A percentile compares a stretch with the other conserved stretches of the same genome.
phyloP scores from a whole-genome alignment of 2,888 invertebrate species.

The Hanleya hanleyi region DNA sequence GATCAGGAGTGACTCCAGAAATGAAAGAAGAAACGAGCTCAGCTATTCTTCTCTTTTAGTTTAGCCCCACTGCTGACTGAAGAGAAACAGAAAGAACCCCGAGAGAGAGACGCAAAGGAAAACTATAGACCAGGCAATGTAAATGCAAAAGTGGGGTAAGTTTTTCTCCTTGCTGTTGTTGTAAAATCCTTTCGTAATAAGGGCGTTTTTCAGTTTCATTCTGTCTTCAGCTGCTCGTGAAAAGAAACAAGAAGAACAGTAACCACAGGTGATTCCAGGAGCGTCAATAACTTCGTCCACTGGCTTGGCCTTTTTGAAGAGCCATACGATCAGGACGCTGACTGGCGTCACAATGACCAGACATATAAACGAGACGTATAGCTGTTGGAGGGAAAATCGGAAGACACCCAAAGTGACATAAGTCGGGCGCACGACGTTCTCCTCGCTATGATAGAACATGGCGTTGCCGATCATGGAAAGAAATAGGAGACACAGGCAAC shows the following conservation, averaged over 20 bases:
- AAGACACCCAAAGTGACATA: conserved; percentile 44
- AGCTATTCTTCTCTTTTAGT: conserved; percentile 74
- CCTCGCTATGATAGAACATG: conserved; percentile 69
- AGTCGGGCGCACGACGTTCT: conserved; percentile 29
- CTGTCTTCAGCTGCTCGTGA: not conserved
- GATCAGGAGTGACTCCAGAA: conserved; percentile 69
- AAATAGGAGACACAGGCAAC: conserved; percentile 70
- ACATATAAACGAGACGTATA: conserved; percentile 51
- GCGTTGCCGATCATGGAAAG: conserved; percentile 74
- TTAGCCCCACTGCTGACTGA: conserved; percentile 74
- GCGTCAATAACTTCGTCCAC: too few species aligned
- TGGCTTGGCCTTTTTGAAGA: conserved; percentile 70
- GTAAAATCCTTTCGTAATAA: not conserved
- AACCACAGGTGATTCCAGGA: not conserved
- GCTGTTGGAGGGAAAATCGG: conserved; percentile 44
- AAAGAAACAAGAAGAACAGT: not conserved
- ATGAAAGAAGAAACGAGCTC: conserved; percentile 68
- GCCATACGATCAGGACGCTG: conserved; percentile 66
- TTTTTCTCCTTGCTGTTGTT: conserved; percentile 14
- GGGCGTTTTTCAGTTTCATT: not conserved
- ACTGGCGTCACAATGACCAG: conserved; percentile 68
- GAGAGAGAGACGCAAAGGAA: conserved; percentile 59
- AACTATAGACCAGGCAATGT: conserved; percentile 70
- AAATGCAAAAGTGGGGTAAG: conserved; percentile 31
- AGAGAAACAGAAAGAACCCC: conserved; percentile 72